Evolutionary conservation across 2,113 vertebrate genomes (phyloP).

Genomic region (Nothocercus julius): DNA sequence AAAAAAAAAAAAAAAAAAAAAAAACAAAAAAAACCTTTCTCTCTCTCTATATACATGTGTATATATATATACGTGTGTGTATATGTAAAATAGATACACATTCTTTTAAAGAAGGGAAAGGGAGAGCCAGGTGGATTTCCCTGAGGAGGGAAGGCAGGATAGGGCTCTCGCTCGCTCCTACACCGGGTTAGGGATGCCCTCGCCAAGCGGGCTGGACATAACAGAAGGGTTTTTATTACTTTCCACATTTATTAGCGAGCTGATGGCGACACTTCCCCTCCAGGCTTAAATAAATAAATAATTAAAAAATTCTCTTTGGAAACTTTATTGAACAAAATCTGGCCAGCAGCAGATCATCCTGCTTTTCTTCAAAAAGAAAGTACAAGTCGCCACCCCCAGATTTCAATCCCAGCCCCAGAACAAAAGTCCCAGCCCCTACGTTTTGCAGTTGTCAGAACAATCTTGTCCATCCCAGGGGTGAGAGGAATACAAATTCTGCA

Average conservation of each 20-base stretch:
- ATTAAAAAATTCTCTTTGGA: neutral
- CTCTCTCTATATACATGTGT: no score
- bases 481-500: neutral
- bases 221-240: neutral
- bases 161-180: neutral
- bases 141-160: neutral
- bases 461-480: conserved; percentile 2
- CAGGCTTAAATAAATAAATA: rapidly evolving
- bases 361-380: neutral
- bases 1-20: neutral
- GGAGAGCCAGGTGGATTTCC: neutral
- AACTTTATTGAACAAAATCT: neutral
- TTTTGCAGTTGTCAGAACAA: conserved; percentile 49
- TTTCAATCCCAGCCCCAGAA: neutral
- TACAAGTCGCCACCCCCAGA: neutral
- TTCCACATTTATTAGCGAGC: neutral
- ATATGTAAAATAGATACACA: no score
- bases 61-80: no score
- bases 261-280: neutral
- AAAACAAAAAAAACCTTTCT: no score
- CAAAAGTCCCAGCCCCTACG: conserved; percentile 25
- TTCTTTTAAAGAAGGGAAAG: no score
- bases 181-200: neutral
- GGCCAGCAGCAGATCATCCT: neutral
- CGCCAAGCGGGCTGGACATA: neutral